Conservation (phyloP, 2,888 invertebrate species). For the Melanostoma scalare region DNA sequence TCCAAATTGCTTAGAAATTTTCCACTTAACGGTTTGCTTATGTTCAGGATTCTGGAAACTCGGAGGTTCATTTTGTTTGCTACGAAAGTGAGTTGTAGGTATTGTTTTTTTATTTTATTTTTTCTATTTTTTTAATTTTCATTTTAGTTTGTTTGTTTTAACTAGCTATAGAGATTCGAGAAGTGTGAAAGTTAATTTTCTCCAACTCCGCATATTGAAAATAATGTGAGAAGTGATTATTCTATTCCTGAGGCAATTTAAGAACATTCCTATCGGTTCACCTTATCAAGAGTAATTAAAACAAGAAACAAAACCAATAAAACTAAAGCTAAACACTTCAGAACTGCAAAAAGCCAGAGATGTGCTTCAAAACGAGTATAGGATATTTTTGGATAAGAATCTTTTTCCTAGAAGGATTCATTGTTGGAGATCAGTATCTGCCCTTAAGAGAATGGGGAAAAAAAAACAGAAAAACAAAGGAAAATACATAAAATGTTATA, state of each 20-base stretch:
- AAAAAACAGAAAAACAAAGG: not conserved
- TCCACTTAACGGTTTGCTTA: constrained; percentile 54
- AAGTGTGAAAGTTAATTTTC: constrained; percentile 36
- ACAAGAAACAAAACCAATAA: constrained; percentile 33
- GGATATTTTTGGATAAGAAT: constrained; percentile 5
- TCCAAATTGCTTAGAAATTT: constrained; percentile 52
- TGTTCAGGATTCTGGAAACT: constrained; percentile 33
- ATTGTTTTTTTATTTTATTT: constrained; percentile 12
- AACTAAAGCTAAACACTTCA: constrained; percentile 46
- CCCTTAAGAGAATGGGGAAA: not conserved
- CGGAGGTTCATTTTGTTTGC: constrained; percentile 4
- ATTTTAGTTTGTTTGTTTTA: constrained; percentile 12
- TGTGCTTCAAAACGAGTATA: not conserved
- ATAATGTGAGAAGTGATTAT: constrained; percentile 39
- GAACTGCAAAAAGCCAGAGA: constrained; percentile 35
- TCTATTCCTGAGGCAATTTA: constrained; percentile 28
- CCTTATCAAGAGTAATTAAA: constrained; percentile 64
- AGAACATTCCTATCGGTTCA: constrained; percentile 47
- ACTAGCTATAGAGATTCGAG: not conserved
- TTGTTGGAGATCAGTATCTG: constrained; percentile 12
- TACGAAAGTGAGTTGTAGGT: not conserved
- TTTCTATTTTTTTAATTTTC: no score
- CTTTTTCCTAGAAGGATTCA: constrained; percentile 2
- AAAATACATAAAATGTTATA: not conserved
- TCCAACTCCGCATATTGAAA: not conserved